These are phyloP conservation scores for Xestia rhomboidea DNA, from an alignment of 2,888 invertebrate genomes.

Conservation along the genomic window DNA sequence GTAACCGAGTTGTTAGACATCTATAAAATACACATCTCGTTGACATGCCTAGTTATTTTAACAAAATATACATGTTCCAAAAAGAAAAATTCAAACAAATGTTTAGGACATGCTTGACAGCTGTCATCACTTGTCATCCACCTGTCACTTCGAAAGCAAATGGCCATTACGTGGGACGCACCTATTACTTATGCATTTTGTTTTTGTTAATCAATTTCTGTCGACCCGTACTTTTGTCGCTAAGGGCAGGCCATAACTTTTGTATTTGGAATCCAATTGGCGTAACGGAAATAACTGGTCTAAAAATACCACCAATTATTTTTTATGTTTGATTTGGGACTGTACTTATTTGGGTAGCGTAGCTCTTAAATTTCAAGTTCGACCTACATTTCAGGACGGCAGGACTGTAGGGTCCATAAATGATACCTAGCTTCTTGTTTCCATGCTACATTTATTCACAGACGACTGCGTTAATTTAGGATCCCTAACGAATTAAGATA, in stretches of 20 bases:
- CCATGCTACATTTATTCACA: not conserved
- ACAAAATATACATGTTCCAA: slow-evolving; percentile 4
- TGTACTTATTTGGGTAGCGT: not conserved
- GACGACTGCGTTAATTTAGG: slow-evolving; percentile 5
- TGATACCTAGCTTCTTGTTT: not conserved
- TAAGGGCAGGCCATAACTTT: slow-evolving; percentile 15
- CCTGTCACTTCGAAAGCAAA: slow-evolving; percentile 28
- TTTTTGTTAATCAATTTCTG: slow-evolving; percentile 38
- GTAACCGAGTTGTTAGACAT: not conserved
- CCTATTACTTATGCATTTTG: slow-evolving; percentile 9
- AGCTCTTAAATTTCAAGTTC: not conserved
- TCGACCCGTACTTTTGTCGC: slow-evolving; percentile 2
- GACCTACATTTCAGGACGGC: not conserved
- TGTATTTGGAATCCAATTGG: slow-evolving; percentile 18
- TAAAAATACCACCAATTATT: slow-evolving; percentile 10
- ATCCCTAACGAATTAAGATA: not conserved
- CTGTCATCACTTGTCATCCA: slow-evolving; percentile 41
- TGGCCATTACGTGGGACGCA: not conserved
- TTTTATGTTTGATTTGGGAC: slow-evolving; percentile 7
- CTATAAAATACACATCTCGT: slow-evolving; percentile 12
- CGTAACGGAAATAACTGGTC: slow-evolving; percentile 4
- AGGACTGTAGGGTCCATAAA: not conserved
- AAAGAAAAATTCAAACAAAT: slow-evolving; percentile 11
- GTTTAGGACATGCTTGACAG: slow-evolving; percentile 25
- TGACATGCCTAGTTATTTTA: slow-evolving; percentile 17